phyloP scores from a whole-genome alignment of 2,888 invertebrate genomes.

The Craniophora ligustri region DNA sequence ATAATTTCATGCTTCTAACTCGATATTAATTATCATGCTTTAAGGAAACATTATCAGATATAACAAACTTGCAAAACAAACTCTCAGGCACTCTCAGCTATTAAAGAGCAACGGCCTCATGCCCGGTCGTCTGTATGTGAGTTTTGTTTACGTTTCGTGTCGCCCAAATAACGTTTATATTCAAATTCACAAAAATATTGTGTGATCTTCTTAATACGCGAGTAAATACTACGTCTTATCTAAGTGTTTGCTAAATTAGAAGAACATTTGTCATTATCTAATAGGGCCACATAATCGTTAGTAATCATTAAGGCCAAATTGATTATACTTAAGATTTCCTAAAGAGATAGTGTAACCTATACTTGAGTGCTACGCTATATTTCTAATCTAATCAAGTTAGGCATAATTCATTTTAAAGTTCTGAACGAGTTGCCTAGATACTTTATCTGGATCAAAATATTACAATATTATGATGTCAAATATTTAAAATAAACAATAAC shows the following conservation, averaged over 20 bases:
- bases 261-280: conserved; percentile 43
- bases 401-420: conserved; percentile 43
- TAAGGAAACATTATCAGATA: conserved; percentile 27
- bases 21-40: conserved; percentile 15
- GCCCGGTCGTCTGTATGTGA: conserved; percentile 74
- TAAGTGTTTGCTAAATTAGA: conserved; percentile 11
- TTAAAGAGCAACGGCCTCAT: conserved; percentile 78
- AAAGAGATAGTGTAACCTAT: conserved; percentile 61
- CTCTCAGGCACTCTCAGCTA: conserved; percentile 59
- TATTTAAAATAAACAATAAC: conserved; percentile 48
- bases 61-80: conserved; percentile 42
- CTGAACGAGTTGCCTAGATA: conserved; percentile 19
- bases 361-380: conserved; percentile 37
- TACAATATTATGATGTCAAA: conserved; percentile 44
- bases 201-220: background rate
- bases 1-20: conserved; percentile 6
- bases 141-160: conserved; percentile 74
- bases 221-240: conserved; percentile 15
- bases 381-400: conserved; percentile 59
- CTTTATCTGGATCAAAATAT: conserved; percentile 38
- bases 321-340: conserved; percentile 68
- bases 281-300: conserved; percentile 62
- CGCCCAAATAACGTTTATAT: conserved; percentile 69
- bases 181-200: conserved; percentile 48
- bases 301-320: conserved; percentile 62